These are phyloP conservation scores for Axinella damicornis DNA, from an alignment of 37 sponge, comb jelly and placozoan genomes.

Conservation along the genomic window DNA sequence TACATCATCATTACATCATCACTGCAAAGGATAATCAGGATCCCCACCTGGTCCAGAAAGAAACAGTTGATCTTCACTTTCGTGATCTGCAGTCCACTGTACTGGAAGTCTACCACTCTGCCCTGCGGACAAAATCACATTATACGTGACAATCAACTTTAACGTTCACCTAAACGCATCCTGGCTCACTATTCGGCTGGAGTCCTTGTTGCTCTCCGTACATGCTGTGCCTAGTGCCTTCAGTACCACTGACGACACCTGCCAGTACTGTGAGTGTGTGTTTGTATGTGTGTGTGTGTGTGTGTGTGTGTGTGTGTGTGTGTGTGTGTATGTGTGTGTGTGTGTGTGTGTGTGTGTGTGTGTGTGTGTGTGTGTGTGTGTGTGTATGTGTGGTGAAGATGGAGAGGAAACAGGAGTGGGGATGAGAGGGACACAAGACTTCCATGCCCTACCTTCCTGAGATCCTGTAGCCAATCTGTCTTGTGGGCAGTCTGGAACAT, in stretches of 20 bases:
- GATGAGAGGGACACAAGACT: not conserved
- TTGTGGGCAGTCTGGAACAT: constrained; percentile 51
- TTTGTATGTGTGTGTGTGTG: not conserved
- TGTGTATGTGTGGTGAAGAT: not conserved
- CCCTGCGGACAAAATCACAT: constrained; percentile 31
- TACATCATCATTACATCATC: no score
- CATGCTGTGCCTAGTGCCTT: constrained; percentile 74
- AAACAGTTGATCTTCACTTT: constrained; percentile 81
- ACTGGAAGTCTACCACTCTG: constrained; percentile 73
- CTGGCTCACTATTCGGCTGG: constrained; percentile 75
- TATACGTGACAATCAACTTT: not conserved
- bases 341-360: not conserved
- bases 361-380: not conserved
- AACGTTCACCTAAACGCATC: not conserved
- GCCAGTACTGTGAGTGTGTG: constrained; percentile 56
- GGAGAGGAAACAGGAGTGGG: no score
- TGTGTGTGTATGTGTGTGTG: not conserved
- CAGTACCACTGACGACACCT: constrained; percentile 77
- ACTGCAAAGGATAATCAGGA: not conserved
- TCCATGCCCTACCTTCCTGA: constrained; percentile 40
- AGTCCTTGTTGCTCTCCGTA: constrained; percentile 71
- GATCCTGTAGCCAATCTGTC: constrained; percentile 61
- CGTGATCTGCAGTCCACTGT: constrained; percentile 44
- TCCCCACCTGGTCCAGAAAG: constrained; percentile 75
- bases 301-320: not conserved